Evolutionary conservation across 2,113 vertebrate species (phyloP).

Genomic region (Lepisosteus oculatus): DNA sequence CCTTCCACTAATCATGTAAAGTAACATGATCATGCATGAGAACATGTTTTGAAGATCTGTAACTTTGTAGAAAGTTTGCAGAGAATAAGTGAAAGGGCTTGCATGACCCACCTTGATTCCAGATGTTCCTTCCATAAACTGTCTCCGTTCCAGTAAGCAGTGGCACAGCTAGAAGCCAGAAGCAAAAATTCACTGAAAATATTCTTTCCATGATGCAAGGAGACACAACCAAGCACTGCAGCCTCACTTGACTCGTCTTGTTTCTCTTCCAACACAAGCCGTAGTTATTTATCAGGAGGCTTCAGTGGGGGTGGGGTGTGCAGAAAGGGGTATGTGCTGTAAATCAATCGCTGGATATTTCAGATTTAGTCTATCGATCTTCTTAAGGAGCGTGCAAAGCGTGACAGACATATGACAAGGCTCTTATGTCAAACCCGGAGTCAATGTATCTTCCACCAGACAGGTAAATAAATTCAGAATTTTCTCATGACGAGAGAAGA

Average conservation of each 20-base stretch:
- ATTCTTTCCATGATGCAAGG: constrained; percentile 50
- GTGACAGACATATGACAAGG: constrained; percentile 45
- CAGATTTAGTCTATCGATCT: constrained; percentile 43
- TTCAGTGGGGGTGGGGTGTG: constrained; percentile 40
- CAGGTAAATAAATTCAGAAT: constrained; percentile 41
- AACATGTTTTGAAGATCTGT: too few species aligned
- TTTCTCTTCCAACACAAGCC: constrained; percentile 31
- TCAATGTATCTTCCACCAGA: constrained; percentile 54
- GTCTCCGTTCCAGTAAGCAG: constrained; percentile 46
- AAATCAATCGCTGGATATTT: constrained; percentile 47
- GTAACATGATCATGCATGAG: too few species aligned
- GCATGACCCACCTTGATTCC: constrained; percentile 46
- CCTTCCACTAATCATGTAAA: too few species aligned
- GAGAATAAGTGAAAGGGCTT: too few species aligned
- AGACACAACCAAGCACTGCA: constrained; percentile 14
- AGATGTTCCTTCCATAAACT: constrained; percentile 50
- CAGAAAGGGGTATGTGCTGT: constrained; percentile 10
- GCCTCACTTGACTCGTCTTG: constrained; percentile 29
- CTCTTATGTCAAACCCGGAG: constrained; percentile 33
- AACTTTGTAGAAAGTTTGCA: too few species aligned
- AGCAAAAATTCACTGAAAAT: constrained; percentile 39
- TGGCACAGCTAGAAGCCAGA: constrained; percentile 52
- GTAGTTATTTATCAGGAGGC: constrained; percentile 53
- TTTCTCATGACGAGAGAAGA: constrained; percentile 14
- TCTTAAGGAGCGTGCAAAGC: constrained; percentile 28